These are phyloP conservation scores for Amiota minor DNA, from an alignment of 2,888 invertebrate species.

Conservation along the genomic window DNA sequence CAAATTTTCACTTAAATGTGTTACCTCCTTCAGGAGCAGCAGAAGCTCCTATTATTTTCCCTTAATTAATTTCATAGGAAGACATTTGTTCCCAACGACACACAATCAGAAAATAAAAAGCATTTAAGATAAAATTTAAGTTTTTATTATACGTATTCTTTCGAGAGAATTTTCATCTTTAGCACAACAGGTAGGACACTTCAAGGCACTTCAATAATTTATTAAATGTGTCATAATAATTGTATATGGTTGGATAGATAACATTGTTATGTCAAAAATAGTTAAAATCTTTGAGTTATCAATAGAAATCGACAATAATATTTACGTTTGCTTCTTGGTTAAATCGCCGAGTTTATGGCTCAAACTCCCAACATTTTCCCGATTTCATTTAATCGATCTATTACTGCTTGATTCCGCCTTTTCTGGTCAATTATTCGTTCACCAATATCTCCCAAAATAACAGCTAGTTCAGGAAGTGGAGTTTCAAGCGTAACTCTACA, in stretches of 20 bases:
- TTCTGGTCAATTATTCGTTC: slow-evolving; percentile 54
- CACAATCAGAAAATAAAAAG: neutral
- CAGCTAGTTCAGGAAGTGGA: slow-evolving; percentile 7
- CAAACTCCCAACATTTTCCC: slow-evolving; percentile 53
- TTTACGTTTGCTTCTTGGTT: no score
- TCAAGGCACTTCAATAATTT: no score
- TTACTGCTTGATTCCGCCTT: slow-evolving; percentile 53
- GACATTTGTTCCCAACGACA: neutral
- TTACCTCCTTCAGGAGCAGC: neutral
- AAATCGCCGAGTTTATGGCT: neutral
- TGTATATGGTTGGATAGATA: no score
- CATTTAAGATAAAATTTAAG: neutral
- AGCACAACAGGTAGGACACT: no score
- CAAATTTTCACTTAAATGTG: slow-evolving; percentile 2
- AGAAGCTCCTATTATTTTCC: neutral
- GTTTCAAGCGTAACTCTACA: neutral
- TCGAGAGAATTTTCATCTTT: neutral
- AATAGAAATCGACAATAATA: no score
- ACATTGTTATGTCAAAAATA: no score
- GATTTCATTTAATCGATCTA: slow-evolving; percentile 56
- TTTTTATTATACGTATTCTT: neutral
- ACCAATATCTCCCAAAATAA: slow-evolving; percentile 49
- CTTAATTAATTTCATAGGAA: slow-evolving; percentile 3
- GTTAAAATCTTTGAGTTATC: no score
- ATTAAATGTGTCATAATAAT: no score